Evolutionary conservation across 1,140 invertebrate species (phyloP), one percentile per base, ranked within the genome.

Genomic region (Orchestia grillus): DNA sequence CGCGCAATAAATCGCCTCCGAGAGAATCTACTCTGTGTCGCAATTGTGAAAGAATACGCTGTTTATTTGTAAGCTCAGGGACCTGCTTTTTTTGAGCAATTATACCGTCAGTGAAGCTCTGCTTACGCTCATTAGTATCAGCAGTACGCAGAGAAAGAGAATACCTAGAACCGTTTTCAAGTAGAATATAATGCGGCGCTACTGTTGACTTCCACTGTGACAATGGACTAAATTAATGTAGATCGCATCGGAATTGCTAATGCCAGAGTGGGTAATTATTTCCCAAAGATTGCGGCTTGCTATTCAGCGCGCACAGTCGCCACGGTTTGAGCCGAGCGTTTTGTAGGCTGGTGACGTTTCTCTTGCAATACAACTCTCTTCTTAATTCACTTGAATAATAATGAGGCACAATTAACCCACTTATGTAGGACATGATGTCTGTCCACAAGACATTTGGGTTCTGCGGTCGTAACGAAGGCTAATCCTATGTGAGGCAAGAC

Each of bases 121-220:
- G 62, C 62, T 77, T 77, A 77, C 62, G 62, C 36, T 77, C 62
- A 77, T 77, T 77, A 77, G 62, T 77, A 77, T 23, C 62, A 77
- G 62, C 11, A 77, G 62, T 77, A 77, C 62, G 62, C 62, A 77
- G 28, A 77, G 62, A 28, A 77, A 77, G 62, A 77, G 62, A 77
- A 77, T 77, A 77, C 62, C 36, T 77, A 77, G 62, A 36, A 77
- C 62, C 62, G 28, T 77, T 77, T 77, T 77, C 62, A 77, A 77
- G 62, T 77, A 45, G 92, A 94, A 45, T 94, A 94, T 44, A 94
- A 94, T 94, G 41, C 92, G 40, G 44, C 92, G 92, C 92, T 94
- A 94, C 92, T 94, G 92, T 94, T 94, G 92, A 94, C 92, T 94
- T 94, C 92, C 92, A 94, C n/a, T 94, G 92, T n/a, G 92, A 94